phyloP scores from a whole-genome alignment of 2,797 vertebrate genomes.

The Neosilurus mollespiculum region DNA sequence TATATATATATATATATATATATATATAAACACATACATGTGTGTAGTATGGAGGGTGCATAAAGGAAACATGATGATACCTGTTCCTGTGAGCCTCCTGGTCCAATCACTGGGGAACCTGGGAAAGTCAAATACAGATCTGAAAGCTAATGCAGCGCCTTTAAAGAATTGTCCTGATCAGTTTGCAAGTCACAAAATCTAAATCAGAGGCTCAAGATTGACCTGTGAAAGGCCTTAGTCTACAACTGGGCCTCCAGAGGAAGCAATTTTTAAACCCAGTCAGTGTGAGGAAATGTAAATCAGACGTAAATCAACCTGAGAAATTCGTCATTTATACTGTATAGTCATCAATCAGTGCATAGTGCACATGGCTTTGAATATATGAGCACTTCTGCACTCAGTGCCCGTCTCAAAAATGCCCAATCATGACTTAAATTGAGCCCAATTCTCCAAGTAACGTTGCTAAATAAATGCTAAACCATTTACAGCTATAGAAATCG shows the following conservation, averaged over 20 bases:
- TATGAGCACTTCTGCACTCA: neutral
- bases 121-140: neutral
- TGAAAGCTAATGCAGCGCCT: neutral
- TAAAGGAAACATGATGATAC: neutral
- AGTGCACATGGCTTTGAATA: neutral
- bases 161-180: neutral
- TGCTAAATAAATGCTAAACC: neutral
- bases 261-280: neutral
- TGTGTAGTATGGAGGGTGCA: neutral
- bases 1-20: too few relatives aligned
- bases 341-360: neutral
- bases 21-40: too few relatives aligned
- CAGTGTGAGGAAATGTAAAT: neutral
- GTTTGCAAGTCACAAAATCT: slow-evolving; percentile 5
- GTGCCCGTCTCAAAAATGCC: neutral
- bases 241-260: neutral
- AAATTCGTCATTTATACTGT: neutral
- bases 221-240: neutral
- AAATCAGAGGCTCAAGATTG: neutral
- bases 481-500: neutral
- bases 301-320: neutral
- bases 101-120: neutral
- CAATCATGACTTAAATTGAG: neutral
- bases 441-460: neutral
- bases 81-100: neutral